Conservation (phyloP, 2,888 invertebrate species). For the Archaeoteleia sp. region DNA sequence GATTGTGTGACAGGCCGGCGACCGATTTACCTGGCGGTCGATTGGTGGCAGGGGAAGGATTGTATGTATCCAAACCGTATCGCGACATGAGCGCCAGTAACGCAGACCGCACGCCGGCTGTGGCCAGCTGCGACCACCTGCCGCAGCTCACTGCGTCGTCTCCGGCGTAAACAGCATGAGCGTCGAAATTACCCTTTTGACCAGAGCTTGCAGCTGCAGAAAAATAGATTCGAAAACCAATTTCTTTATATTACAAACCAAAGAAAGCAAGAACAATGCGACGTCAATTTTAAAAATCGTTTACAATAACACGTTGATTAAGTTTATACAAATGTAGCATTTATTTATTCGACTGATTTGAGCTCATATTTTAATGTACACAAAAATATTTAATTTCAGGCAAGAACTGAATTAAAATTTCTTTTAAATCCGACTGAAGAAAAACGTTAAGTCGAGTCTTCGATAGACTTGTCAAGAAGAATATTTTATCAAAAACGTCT, state of each 20-base stretch:
- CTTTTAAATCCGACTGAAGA: no score
- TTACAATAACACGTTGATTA: no score
- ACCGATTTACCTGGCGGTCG: constrained; percentile 71
- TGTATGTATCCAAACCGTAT: constrained; percentile 74
- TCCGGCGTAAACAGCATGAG: constrained; percentile 75
- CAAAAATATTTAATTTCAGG: no score
- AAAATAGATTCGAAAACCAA: constrained; percentile 42
- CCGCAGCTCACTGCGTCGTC: constrained; percentile 74
- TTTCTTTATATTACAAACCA: constrained; percentile 25
- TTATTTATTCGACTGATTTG: no score
- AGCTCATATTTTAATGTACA: no score
- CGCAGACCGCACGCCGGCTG: constrained; percentile 76
- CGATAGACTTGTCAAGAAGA: no score
- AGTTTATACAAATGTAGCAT: no score
- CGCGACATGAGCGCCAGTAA: constrained; percentile 76
- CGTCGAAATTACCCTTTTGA: constrained; percentile 71
- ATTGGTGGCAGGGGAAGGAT: constrained; percentile 68
- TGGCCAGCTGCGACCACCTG: constrained; percentile 73
- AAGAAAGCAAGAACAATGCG: no score
- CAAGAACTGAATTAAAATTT: no score
- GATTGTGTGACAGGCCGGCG: constrained; percentile 63
- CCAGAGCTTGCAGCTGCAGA: constrained; percentile 52
- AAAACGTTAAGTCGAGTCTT: no score
- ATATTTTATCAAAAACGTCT: no score
- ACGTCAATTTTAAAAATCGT: no score